Evolutionary conservation across 2,797 vertebrate species (phyloP).

Genomic region (Esox lucius): DNA sequence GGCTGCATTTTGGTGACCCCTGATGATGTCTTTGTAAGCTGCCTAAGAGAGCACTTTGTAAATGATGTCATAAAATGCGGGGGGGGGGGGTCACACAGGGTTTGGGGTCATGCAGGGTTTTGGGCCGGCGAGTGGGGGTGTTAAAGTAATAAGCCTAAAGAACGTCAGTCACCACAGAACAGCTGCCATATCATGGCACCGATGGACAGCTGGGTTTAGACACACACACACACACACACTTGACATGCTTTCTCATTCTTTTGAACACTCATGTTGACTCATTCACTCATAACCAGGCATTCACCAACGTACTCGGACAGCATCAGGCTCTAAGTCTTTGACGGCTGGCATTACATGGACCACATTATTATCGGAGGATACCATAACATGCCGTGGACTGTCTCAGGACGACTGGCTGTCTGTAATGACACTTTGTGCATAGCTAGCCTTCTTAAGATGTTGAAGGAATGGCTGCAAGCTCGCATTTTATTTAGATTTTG

Average conservation of each 20-base stretch:
- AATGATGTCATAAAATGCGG: background rate
- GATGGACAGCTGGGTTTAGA: constrained; percentile 47
- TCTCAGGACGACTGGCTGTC: background rate
- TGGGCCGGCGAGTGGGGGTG: constrained; percentile 3
- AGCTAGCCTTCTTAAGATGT: no score
- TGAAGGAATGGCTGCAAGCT: no score
- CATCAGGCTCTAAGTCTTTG: constrained; percentile 10
- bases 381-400: constrained; percentile 47
- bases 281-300: constrained; percentile 11
- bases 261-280: constrained; percentile 2
- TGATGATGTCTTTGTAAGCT: no score
- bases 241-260: background rate
- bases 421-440: constrained; percentile 38
- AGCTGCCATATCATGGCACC: constrained; percentile 57
- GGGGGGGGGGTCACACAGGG: background rate
- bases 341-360: constrained; percentile 33
- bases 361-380: constrained; percentile 28
- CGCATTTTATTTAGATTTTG: background rate
- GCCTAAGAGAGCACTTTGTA: no score
- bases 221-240: constrained; percentile 35
- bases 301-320: constrained; percentile 23
- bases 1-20: no score
- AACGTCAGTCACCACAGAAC: constrained; percentile 40
- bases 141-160: constrained; percentile 21
- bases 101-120: background rate